phyloP scores from a whole-genome alignment of 1,140 invertebrate genomes.

The Drosophila virilis region DNA sequence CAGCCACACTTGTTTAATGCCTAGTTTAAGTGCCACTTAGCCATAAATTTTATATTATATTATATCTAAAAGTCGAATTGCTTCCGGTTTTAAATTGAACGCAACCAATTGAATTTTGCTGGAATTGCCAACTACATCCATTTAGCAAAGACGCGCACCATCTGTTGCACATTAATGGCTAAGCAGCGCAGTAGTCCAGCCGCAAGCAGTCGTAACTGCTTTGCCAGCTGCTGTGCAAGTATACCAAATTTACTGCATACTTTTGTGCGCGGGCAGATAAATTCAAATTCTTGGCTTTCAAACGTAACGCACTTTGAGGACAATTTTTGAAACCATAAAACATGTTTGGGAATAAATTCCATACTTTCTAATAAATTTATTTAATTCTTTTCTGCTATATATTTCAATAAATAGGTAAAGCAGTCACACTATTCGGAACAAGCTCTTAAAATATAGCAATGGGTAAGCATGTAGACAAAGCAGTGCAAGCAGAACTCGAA shows the following conservation, averaged over 20 bases:
- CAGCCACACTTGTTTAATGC: not conserved
- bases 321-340: too few species aligned
- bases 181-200: not conserved
- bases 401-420: too few species aligned
- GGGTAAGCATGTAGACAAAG: too few species aligned
- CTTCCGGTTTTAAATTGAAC: not conserved
- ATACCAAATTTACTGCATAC: constrained; percentile 13
- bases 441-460: too few species aligned
- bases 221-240: not conserved
- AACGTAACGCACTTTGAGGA: not conserved
- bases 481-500: too few species aligned
- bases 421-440: too few species aligned
- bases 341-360: too few species aligned
- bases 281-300: not conserved
- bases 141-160: not conserved
- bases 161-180: not conserved
- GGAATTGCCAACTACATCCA: not conserved
- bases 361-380: too few species aligned
- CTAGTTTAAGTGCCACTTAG: not conserved
- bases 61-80: not conserved
- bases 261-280: not conserved
- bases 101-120: not conserved
- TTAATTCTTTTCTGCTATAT: too few species aligned
- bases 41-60: not conserved
- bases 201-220: not conserved